Evolutionary conservation across 2,113 vertebrate genomes (phyloP).

Genomic region (Thalassarche chlororhynchos): DNA sequence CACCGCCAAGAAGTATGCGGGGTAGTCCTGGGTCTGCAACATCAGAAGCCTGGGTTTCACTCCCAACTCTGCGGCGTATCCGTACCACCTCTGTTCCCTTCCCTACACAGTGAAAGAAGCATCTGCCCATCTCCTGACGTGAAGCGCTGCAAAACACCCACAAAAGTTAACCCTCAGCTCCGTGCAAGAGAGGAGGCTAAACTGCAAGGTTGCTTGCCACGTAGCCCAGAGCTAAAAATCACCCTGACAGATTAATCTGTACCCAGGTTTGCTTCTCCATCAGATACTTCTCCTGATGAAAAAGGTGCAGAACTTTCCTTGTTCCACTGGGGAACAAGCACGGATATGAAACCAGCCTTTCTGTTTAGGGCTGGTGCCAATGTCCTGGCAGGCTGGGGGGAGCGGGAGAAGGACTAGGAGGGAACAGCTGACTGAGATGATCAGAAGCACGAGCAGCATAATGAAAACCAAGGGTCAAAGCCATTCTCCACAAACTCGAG

Average conservation of each 20-base stretch:
- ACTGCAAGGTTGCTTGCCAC: not conserved
- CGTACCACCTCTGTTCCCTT: not conserved
- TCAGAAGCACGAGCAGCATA: not conserved
- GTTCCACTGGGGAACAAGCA: not conserved
- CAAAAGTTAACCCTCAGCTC: not conserved
- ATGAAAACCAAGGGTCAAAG: not conserved
- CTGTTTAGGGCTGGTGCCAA: not conserved
- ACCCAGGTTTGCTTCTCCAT: not conserved
- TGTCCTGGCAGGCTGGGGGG: not conserved
- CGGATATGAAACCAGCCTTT: not conserved
- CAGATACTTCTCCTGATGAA: not conserved
- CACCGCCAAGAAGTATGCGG: fast-evolving
- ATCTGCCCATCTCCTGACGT: fast-evolving
- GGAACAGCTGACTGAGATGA: not conserved
- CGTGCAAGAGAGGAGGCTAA: not conserved
- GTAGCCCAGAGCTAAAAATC: not conserved
- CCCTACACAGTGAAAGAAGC: not conserved
- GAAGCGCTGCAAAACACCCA: not conserved
- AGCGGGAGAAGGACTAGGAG: not conserved
- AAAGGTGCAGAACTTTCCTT: not conserved
- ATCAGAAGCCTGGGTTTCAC: not conserved
- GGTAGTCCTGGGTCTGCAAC: too few relatives aligned
- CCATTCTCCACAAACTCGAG: not conserved
- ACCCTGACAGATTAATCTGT: not conserved
- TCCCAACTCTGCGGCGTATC: not conserved